Base-by-base conservation (phyloP, 2,113 vertebrate species). In the Oncorhynchus kisutch region DNA sequence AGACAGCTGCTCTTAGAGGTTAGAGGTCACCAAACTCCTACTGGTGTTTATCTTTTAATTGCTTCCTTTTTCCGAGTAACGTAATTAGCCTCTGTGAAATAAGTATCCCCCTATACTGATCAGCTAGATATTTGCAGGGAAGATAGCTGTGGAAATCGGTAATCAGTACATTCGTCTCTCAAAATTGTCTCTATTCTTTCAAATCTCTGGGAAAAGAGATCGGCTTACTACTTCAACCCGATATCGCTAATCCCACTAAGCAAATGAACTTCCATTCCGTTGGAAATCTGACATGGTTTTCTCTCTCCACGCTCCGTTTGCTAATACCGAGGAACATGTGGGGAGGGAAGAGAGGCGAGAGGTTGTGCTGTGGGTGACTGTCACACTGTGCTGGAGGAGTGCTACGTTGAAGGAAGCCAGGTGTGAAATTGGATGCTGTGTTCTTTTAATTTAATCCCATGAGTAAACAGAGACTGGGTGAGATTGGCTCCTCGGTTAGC, bases 351-450 rank as follows among this genome's bases (percentile, higher is more conserved):
- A 84, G 20, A 5, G 49, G 59, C 66, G 13, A 51, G 24, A 71
- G 60, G 81, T 18, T 60, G n/a, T 22, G 18, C 51, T 18, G 39
- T 16, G n/a, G 66, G 70, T 78, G 71, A 88, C 84, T 88, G 85
- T 87, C 84, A 88, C 83, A 77, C 80, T 86, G 79, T 76, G 11
- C 49, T 51, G 49, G 75, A 85, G 68, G 72, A 72, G 74, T 60
- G 59, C 59, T 22, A 18, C 9, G 80, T 65, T 71, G 78, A 34
- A 51, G 72, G 86, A 92, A 92, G 86, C 82, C 87, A 90, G 91
- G 91, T 91, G 90, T 93, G 91, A 93, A 93, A 93, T 94, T 91
- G 90, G 85, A 89, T 78, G 79, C 85, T 77, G 86, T 92, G 89
- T 93, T 91, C 82, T 87, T 85, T 85, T 86, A 90, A 90, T 92